Evolutionary conservation across 2,797 vertebrate species (phyloP), one percentile per base, ranked within the genome.

Genomic region (Sebastes cheni): DNA sequence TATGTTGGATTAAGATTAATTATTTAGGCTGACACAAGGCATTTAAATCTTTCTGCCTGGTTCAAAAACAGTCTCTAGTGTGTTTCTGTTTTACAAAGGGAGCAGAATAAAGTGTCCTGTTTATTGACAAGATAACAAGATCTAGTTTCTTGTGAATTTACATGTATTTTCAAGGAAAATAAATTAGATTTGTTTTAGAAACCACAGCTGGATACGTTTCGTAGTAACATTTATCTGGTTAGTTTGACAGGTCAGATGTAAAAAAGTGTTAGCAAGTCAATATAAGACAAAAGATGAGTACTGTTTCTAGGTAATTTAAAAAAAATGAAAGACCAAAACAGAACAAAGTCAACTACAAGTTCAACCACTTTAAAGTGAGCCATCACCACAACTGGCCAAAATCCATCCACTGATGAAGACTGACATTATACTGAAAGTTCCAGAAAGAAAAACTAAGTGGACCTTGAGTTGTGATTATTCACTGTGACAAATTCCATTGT

Each of bases 1-100:
- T 84, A 85, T 77, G 42, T 73, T 86, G 61, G 75, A 83, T 89
- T 78, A 76, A 79, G 34, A 85, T 80, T n/a, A 77, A 82, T 89
- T 70, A 68, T 81, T 80, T 34, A 79, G 71, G 56, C 69, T 80
- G 82, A 86, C 82, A 81, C 55, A 56, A 79, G 50, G 56, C 70
- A 68, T 86, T 80, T 78, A 83, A 78, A 89, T 76, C 16, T 81
- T 71, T 77, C 42, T 65, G 22, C 22, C 56, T 73, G 29, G 8
- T 75, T 83, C 61, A 65, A 89, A 82, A 88, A 80, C 64, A 71
- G 23, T 30, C 64, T 62, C 14, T 23, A 16, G 22, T 46, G 10
- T 69, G 12, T n/a, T 16, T 14, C 34, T 54, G 69, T 55, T 73
- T 56, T 8, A 52, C 59, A 58, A 66, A 75, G 11, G 14, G n/a